phyloP scores from a whole-genome alignment of 2,888 invertebrate genomes.

The Cerceris ruficornis region DNA sequence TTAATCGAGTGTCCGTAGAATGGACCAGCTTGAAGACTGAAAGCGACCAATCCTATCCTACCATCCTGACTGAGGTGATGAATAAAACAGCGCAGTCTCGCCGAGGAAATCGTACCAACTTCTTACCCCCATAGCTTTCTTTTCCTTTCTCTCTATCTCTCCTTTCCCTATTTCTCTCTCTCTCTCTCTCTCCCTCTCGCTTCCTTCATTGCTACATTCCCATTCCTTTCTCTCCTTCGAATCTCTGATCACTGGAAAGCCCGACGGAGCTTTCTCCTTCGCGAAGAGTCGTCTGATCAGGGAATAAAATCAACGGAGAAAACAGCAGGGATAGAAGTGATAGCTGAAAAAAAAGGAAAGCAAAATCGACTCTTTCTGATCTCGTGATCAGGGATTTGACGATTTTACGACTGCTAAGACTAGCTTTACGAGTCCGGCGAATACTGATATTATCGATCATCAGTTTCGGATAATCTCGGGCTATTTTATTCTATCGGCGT shows the following conservation, averaged over 20 bases:
- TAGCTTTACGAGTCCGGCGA: no score
- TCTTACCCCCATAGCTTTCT: constrained; percentile 43
- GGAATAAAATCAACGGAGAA: constrained; percentile 1
- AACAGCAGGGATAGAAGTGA: constrained; percentile 10
- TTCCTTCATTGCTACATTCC: background rate
- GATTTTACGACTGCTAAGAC: background rate
- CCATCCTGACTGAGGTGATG: constrained; percentile 58
- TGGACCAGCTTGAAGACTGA: constrained; percentile 35
- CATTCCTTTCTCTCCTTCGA: background rate
- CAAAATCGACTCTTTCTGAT: background rate
- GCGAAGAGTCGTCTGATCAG: constrained; percentile 22
- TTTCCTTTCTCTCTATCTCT: background rate
- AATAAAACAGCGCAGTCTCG: constrained; percentile 69
- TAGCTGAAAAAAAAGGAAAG: background rate
- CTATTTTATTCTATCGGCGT: no score
- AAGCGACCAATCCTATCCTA: constrained; percentile 55
- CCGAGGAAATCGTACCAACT: constrained; percentile 64
- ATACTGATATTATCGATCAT: no score
- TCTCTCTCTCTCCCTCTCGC: constrained; percentile 1
- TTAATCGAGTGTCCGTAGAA: constrained; percentile 56
- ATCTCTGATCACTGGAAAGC: constrained; percentile 25
- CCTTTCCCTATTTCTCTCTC: background rate
- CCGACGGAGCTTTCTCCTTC: constrained; percentile 24
- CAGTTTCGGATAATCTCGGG: no score
- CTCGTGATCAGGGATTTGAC: constrained; percentile 27